phyloP scores from a whole-genome alignment of 2,113 vertebrate species.

The Sinocyclocheilus rhinocerous region DNA sequence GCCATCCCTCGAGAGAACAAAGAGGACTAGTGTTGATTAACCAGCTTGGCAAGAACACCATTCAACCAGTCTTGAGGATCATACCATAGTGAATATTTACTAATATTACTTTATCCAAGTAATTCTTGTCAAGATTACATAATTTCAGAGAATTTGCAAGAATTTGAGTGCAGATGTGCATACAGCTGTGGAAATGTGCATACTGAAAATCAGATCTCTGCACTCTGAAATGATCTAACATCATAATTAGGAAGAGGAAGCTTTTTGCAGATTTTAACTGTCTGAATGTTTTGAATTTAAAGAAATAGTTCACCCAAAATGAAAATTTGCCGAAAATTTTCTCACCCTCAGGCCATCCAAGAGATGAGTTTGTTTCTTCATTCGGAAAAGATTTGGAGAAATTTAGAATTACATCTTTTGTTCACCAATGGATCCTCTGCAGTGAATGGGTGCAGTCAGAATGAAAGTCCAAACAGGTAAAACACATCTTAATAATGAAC shows the following conservation, averaged over 20 bases:
- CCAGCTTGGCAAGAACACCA: slow-evolving; percentile 8
- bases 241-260: neutral
- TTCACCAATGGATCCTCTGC: too few species aligned
- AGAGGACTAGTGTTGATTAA: slow-evolving; percentile 11
- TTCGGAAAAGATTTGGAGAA: too few species aligned
- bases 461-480: too few species aligned
- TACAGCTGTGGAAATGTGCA: slow-evolving; percentile 6
- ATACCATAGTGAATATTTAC: neutral
- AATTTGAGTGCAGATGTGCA: neutral
- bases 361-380: too few species aligned
- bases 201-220: neutral
- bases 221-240: neutral
- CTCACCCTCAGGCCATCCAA: too few species aligned
- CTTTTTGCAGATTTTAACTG: neutral
- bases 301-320: too few species aligned
- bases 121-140: neutral
- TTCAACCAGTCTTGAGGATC: neutral
- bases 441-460: too few species aligned
- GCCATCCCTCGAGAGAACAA: neutral
- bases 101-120: neutral
- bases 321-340: too few species aligned
- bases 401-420: too few species aligned
- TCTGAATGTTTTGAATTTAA: neutral
- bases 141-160: neutral
- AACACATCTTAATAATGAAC: too few species aligned